Conservation (phyloP, 2,113 vertebrate genomes). For the Gambusia affinis region DNA sequence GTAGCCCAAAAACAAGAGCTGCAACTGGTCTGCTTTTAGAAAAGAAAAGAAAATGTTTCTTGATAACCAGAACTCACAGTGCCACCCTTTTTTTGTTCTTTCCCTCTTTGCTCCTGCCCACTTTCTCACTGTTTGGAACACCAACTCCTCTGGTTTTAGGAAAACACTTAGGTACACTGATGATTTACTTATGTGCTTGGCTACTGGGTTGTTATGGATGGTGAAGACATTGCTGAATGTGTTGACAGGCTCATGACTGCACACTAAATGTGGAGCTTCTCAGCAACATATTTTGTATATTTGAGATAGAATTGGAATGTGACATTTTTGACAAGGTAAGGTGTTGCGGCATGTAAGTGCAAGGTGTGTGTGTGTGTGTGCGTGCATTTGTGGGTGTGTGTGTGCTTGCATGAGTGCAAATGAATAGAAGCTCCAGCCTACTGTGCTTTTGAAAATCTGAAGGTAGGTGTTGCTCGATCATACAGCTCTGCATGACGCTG, state of each 20-base stretch:
- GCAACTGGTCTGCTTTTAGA: slow-evolving; percentile 39
- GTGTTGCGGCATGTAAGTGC: slow-evolving; percentile 42
- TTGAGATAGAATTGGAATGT: slow-evolving; percentile 44
- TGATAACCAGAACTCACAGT: slow-evolving; percentile 47
- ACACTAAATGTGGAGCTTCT: slow-evolving; percentile 27
- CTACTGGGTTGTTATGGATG: slow-evolving; percentile 43
- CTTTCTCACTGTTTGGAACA: slow-evolving; percentile 56
- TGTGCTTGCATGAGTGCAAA: slow-evolving; percentile 39
- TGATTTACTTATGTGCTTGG: slow-evolving; percentile 45
- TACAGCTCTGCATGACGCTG: slow-evolving; percentile 69
- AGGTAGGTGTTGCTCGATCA: slow-evolving; percentile 68
- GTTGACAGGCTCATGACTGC: slow-evolving; percentile 36
- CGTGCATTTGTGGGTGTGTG: slow-evolving; percentile 4
- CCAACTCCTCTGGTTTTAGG: slow-evolving; percentile 65
- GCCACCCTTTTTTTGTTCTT: slow-evolving; percentile 27
- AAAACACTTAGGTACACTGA: slow-evolving; percentile 64
- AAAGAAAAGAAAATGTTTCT: slow-evolving; percentile 27
- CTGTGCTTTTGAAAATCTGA: slow-evolving; percentile 48
- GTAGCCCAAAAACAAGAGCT: slow-evolving; percentile 41
- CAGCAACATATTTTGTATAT: slow-evolving; percentile 28
- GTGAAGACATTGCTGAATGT: slow-evolving; percentile 36
- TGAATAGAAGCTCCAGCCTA: slow-evolving; percentile 31
- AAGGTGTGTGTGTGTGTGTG: slow-evolving; percentile 13
- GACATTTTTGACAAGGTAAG: slow-evolving; percentile 64
- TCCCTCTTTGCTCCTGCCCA: slow-evolving; percentile 34